Base-by-base conservation (phyloP, 2,888 invertebrate genomes). In the Gasteruption jaculator region DNA sequence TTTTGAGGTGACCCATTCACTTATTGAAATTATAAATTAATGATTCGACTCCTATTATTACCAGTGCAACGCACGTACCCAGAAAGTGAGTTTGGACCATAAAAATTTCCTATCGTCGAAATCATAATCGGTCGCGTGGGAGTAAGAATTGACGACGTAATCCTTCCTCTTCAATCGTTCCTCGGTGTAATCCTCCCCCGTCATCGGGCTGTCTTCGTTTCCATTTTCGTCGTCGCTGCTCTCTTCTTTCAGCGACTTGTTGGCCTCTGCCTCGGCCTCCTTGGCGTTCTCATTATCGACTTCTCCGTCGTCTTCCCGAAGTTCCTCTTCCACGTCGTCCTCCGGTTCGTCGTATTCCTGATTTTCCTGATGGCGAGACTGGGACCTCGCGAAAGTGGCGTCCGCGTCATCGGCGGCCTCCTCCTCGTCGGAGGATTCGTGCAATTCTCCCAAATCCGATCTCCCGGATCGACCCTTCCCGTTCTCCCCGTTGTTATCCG, bases 71-170 rank as follows among this genome's bases (percentile, higher is more conserved):
- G n/a, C 26, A 42, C 79, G 77, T 68, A 86, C 82, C 36, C 77
- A 76, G 30, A 94, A 81, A 0, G 82, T 85, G 3, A 95, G 68
- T 65, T 86, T 81, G 64, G 92, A 94, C 94, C 94, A 96, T 37
- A 79, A 73, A 55, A 85, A 74, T n/a, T 81, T 73, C 39, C 83
- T 77, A 2, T 75, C 77, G 62, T 97, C 95, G 61, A 82, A 92
- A 1, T 73, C 74, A 63, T 92, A 95, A 43, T 80, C 76, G 0
- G 76, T 71, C 0, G 80, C 77, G 34, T 75, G 68, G 2, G 54
- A 53, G 41, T 77, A 64, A 30, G 62, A 68, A 4, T 65, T 67
- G 0, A 76, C 56, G 18, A 80, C 75, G 33, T 71, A 68, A 3
- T 4, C 46, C 38, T 50, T 63, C 44, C 49, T 61, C n/a, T n/a